Evolutionary conservation across 1,140 invertebrate species (phyloP), one percentile per base, ranked within the genome.

Genomic region (Pachypeltis micranthus): DNA sequence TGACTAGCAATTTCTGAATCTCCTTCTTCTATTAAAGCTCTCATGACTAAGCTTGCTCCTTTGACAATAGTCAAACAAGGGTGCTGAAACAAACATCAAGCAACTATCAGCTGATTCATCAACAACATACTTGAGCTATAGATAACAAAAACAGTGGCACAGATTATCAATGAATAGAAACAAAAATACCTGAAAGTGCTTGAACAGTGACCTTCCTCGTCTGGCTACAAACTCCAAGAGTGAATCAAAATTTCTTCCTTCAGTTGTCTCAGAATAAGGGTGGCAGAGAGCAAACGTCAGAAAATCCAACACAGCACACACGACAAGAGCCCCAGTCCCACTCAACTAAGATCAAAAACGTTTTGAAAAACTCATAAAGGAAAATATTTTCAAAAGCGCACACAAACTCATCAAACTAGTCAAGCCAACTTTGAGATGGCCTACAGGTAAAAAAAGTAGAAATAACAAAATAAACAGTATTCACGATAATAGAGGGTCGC

Each of bases 231-330:
- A 85, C 76, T 95, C 90, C 29, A 99, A 76, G 29, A 99, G 77
- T 64, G 85, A 86, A 74, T 99, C 96, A 78, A 99, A 99, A 72
- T 97, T 90, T 70, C 91, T 91, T 21, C 95, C 93, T 73, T 97
- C 93, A 0, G 97, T 99, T 28, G 97, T 99, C 79, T 99, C 97
- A 74, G 92, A 96, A 77, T 98, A 99, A 23, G 97, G 97, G 64
- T 96, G 91, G 78, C 96, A 99, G 10, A 99, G 78, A 3, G 94
- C 88, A 79, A 96, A 99, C n/a, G 96, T 99, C 65, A 99, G 78
- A 72, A 99, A 96, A 77, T 99, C 97, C 70, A 99, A 80, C 92
- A 99, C 96, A 31, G 93, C 90, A 23, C 86, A 63, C n/a, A 90
- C 82, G 1, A 91, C 85, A 26, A 91, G 69, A 27, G 88, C 87